Conservation (phyloP, 2,113 vertebrate species). For the Takifugu flavidus region DNA sequence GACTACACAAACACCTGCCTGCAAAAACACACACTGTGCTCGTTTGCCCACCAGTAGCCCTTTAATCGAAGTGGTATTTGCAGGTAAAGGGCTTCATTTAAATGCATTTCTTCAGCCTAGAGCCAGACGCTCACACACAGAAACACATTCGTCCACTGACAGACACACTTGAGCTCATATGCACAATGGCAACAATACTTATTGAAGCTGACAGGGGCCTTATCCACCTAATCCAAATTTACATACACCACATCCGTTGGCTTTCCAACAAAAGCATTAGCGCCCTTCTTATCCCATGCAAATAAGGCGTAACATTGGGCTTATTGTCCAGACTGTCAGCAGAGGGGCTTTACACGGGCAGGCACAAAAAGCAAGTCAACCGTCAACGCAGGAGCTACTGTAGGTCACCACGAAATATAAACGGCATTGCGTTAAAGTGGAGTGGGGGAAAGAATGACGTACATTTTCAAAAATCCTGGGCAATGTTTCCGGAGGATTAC, state of each 20-base stretch:
- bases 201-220: constrained; percentile 64
- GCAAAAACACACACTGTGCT: constrained; percentile 22
- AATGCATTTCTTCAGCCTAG: constrained; percentile 62
- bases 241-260: constrained; percentile 70
- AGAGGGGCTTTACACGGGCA: not conserved
- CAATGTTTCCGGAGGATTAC: too few species aligned
- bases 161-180: constrained; percentile 12
- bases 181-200: constrained; percentile 65
- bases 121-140: constrained; percentile 27
- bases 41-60: constrained; percentile 20
- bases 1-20: constrained; percentile 11
- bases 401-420: too few species aligned
- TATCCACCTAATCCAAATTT: constrained; percentile 75
- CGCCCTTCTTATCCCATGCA: constrained; percentile 41
- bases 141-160: constrained; percentile 13
- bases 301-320: constrained; percentile 43
- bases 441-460: too few species aligned
- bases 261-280: constrained; percentile 67
- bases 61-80: constrained; percentile 59
- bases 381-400: too few species aligned
- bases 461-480: too few species aligned
- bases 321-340: constrained; percentile 35
- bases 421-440: too few species aligned
- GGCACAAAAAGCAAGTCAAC: too few species aligned
- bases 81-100: constrained; percentile 68